A percentile compares a stretch with the other conserved stretches of the same genome.
Conservation (phyloP, 2,113 vertebrate genomes). For the Fukomys damarensis region DNA sequence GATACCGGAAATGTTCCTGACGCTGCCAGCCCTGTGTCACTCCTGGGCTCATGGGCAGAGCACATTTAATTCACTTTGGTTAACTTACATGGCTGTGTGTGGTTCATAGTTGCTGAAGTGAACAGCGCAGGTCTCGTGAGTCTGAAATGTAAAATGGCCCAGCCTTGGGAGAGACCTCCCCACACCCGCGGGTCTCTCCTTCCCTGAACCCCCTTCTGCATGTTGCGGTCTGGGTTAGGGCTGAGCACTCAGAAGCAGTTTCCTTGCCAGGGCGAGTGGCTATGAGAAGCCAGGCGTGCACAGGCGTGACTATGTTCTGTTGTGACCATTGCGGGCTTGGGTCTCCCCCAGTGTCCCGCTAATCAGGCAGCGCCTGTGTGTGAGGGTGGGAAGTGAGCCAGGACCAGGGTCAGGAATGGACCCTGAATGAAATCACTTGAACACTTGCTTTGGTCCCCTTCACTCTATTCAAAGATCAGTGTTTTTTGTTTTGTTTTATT, state of each 20-base stretch:
- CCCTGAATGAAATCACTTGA: background rate
- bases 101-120: background rate
- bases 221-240: accelerated
- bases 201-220: accelerated
- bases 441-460: no score
- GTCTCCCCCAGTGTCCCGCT: background rate
- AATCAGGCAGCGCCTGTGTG: accelerated
- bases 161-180: constrained; percentile 23
- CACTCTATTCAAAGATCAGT: no score
- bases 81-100: background rate
- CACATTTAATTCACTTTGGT: background rate
- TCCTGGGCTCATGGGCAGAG: accelerated
- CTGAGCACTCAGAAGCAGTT: background rate
- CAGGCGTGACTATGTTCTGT: background rate
- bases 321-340: background rate
- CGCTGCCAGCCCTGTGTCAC: background rate
- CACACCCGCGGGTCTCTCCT: background rate
- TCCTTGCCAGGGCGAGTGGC: accelerated
- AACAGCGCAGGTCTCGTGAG: background rate
- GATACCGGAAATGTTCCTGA: accelerated
- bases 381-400: accelerated
- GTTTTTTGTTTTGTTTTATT: background rate
- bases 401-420: accelerated
- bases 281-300: background rate
- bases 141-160: constrained; percentile 58